Conservation (phyloP, 2,888 invertebrate genomes). For the Coleophora flavipennella region DNA sequence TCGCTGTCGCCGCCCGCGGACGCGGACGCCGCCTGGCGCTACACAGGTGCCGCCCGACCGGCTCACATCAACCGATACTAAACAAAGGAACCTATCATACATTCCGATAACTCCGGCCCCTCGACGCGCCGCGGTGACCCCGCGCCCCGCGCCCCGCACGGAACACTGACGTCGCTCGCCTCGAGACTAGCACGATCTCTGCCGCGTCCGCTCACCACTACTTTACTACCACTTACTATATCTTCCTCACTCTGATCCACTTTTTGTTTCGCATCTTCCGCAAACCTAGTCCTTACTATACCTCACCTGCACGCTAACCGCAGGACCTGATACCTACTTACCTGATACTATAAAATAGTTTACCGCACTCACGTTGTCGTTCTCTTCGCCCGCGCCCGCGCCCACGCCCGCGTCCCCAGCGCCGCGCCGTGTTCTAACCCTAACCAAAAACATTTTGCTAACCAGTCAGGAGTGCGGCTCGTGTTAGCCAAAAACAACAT, state of each 20-base stretch:
- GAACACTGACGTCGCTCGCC: conserved; percentile 44
- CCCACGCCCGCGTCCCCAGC: too few species aligned
- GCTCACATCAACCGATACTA: conserved; percentile 26
- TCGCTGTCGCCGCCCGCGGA: conserved; percentile 87
- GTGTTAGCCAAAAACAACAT: too few species aligned
- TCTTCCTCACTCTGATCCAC: conserved; percentile 57
- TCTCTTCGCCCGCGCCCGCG: too few species aligned
- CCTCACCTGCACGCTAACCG: conserved; percentile 55
- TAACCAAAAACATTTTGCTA: too few species aligned
- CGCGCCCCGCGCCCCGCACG: too few species aligned
- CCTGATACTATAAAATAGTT: too few species aligned
- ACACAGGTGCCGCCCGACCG: conserved; percentile 61
- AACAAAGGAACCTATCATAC: conserved; percentile 6
- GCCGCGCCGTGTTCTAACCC: too few species aligned
- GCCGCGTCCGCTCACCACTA: conserved; percentile 62
- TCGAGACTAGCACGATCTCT: conserved; percentile 56
- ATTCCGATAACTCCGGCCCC: conserved; percentile 31
- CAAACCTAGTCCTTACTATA: conserved; percentile 48
- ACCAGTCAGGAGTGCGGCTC: too few species aligned
- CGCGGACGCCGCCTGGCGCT: conserved; percentile 68
- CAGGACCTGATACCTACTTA: conserved; percentile 19
- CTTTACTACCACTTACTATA: conserved; percentile 65
- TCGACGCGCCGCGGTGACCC: conserved; percentile 46
- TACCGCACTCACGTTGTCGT: too few species aligned
- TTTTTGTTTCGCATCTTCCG: conserved; percentile 60